Conservation (phyloP, 2,888 invertebrate species). For the Protonemura montana region DNA sequence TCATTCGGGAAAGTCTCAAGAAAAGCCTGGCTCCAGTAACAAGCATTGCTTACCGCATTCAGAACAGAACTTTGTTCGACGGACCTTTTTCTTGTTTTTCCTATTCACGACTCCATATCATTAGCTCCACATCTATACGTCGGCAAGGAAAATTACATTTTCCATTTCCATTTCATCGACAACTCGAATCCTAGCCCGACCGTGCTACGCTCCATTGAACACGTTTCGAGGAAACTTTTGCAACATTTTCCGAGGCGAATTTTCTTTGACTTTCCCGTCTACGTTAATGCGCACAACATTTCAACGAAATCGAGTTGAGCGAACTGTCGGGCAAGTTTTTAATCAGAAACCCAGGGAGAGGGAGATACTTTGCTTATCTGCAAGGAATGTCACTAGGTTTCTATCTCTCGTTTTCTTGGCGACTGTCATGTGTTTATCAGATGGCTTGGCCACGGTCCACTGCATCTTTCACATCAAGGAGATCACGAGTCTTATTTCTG, state of each 20-base stretch:
- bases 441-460: too few species aligned
- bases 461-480: too few species aligned
- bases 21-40: too few species aligned
- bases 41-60: too few species aligned
- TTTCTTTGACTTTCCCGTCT: not conserved
- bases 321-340: not conserved
- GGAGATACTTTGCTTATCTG: not conserved
- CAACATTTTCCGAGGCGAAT: not conserved
- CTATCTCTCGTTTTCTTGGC: not conserved
- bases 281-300: not conserved
- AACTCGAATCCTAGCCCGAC: not conserved
- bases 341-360: not conserved
- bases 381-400: not conserved
- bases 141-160: not conserved
- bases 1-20: too few species aligned
- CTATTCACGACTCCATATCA: not conserved
- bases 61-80: not conserved
- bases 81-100: not conserved
- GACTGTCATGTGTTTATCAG: too few species aligned
- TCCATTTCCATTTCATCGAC: not conserved
- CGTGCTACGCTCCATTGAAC: not conserved
- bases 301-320: not conserved
- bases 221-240: not conserved
- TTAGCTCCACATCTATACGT: not conserved
- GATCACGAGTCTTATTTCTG: too few species aligned